Evolutionary conservation across 2,888 invertebrate species (phyloP), one percentile per base, ranked within the genome.

Genomic region (Apodemia duryi): DNA sequence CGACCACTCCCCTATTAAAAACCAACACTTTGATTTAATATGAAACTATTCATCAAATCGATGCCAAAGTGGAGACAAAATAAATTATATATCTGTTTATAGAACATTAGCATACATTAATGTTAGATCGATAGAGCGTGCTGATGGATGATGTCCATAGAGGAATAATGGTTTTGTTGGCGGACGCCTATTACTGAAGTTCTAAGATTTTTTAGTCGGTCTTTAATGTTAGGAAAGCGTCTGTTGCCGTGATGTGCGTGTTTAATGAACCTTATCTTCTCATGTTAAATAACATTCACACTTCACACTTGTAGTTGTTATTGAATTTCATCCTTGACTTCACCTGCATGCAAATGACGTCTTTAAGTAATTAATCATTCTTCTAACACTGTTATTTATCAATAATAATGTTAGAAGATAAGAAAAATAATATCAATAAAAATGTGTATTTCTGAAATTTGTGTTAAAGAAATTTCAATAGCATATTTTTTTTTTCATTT

Each of bases 31-130:
- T 81, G 83, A 86, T 87, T 84, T 81, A 83, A 86, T 82, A 86
- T 82, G 80, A 84, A 85, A 83, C 88, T 81, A 89, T 88, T 84
- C 81, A 90, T 91, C 90, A 91, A 88, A 88, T 82, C 80, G 79
- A 79, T 80, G 69, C 80, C 81, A 78, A 89, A 88, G 87, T 87
- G 86, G 86, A 91, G 89, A 91, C 90, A 90, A 86, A 86, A 90
- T 88, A 88, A 90, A 91, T 91, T 91, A 91, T 87, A 85, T 88
- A 89, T 85, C 89, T 91, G 89, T 91, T 91, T 90, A 90, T 90
- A 86, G 90, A 87, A 84, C 91, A 89, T 91, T 90, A 90, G 85
- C 84, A 88, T 88, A 85, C 86, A 85, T 89, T 91, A 89, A 91
- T 88, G 86, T 85, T 82, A 79, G 87, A 88, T 91, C 90, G 87